These are phyloP conservation scores for Epizoanthus ramosus DNA, from an alignment of 92 coral and sea anemone species.

Conservation along the genomic window DNA sequence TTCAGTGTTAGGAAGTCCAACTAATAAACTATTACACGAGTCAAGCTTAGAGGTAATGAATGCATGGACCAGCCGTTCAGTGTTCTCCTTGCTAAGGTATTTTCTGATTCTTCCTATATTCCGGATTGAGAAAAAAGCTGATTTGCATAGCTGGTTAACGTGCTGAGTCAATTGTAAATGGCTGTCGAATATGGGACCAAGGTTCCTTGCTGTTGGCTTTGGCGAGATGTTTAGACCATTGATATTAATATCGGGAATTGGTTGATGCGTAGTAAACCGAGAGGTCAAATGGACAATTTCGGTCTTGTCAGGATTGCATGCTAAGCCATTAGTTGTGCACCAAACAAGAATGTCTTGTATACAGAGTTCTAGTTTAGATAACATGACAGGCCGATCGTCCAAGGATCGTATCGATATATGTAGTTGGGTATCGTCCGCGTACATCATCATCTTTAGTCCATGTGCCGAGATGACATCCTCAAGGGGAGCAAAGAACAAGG, in stretches of 20 bases:
- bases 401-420: too few relatives aligned
- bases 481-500: too few relatives aligned
- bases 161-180: slow-evolving; percentile 29
- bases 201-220: slow-evolving; percentile 29
- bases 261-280: slow-evolving; percentile 23
- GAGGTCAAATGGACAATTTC: slow-evolving; percentile 40
- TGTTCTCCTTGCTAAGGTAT: slow-evolving; percentile 21
- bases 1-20: slow-evolving; percentile 35
- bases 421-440: too few relatives aligned
- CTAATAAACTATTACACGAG: slow-evolving; percentile 27
- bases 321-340: slow-evolving; percentile 29
- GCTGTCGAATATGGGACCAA: slow-evolving; percentile 35
- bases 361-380: too few relatives aligned
- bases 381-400: too few relatives aligned
- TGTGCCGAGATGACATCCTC: too few relatives aligned
- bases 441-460: too few relatives aligned
- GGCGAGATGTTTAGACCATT: slow-evolving; percentile 30
- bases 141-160: slow-evolving; percentile 30
- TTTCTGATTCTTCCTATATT: slow-evolving; percentile 25
- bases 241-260: slow-evolving; percentile 27
- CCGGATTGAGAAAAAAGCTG: slow-evolving; percentile 27
- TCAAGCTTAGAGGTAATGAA: slow-evolving; percentile 27
- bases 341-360: neutral
- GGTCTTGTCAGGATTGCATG: slow-evolving; percentile 38
- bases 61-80: slow-evolving; percentile 30